These are phyloP conservation scores for Crypturellus tataupa DNA, from an alignment of 2,797 vertebrate species.

Conservation along the genomic window DNA sequence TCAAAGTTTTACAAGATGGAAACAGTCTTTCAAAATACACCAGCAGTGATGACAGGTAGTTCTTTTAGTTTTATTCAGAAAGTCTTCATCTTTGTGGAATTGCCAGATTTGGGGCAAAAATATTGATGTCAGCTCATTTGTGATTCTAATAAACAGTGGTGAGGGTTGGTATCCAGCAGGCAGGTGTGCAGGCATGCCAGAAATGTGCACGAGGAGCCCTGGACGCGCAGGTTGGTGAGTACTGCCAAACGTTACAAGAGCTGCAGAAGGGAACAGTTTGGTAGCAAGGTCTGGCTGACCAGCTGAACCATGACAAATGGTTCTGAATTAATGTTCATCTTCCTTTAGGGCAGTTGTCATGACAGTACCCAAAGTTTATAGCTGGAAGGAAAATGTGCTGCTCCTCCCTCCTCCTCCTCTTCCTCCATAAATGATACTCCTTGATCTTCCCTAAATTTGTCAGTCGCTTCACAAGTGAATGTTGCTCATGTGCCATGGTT, in stretches of 20 bases:
- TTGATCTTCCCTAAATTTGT: background rate
- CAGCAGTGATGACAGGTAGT: background rate
- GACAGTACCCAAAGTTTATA: background rate
- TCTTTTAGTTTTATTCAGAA: background rate
- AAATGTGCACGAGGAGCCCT: background rate
- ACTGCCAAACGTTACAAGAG: background rate
- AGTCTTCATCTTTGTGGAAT: background rate
- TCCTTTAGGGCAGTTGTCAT: background rate
- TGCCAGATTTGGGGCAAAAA: background rate
- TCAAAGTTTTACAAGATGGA: background rate
- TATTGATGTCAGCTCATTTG: background rate
- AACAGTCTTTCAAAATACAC: background rate
- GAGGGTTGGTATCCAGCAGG: background rate
- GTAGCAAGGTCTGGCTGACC: background rate
- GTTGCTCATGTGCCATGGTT: background rate
- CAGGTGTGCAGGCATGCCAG: background rate
- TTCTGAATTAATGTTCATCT: background rate
- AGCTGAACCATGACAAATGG: background rate
- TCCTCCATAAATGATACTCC: background rate
- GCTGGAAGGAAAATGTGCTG: background rate
- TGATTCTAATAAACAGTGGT: background rate
- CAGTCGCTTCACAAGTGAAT: background rate
- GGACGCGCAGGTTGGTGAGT: background rate
- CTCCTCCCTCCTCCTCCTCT: background rate
- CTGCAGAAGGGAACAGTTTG: background rate